Percentiles rank a stretch among this genome's conserved stretches.
These are phyloP conservation scores for Eustalomyia histrio DNA, from an alignment of 2,888 invertebrate genomes.

Conservation along the genomic window DNA sequence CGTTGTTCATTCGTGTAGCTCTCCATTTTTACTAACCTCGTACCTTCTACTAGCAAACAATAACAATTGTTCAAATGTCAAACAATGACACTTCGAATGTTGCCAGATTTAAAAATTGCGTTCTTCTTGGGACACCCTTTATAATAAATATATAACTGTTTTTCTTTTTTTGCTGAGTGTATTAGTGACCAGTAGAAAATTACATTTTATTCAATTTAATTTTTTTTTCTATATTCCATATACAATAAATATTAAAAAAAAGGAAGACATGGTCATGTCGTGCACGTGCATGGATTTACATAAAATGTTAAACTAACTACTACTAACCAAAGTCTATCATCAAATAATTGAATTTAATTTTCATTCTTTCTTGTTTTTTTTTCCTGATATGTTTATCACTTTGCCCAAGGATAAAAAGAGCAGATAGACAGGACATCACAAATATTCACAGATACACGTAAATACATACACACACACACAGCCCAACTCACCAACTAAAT, in stretches of 20 bases:
- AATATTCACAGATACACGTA: neutral
- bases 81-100: too few relatives aligned
- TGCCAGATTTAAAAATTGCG: too few relatives aligned
- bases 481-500: neutral
- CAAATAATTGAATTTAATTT: conserved; percentile 45
- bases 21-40: too few relatives aligned
- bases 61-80: too few relatives aligned
- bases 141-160: neutral
- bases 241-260: neutral
- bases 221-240: neutral
- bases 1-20: too few relatives aligned
- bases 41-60: too few relatives aligned
- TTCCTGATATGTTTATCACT: neutral
- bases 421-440: neutral
- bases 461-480: neutral
- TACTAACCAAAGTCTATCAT: conserved; percentile 32
- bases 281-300: conserved; percentile 47
- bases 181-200: conserved; percentile 33
- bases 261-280: conserved; percentile 27
- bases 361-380: conserved; percentile 1
- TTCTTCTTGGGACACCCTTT: too few relatives aligned
- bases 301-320: conserved; percentile 27
- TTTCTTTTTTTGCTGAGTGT: neutral
- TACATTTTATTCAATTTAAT: conserved; percentile 3
- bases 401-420: neutral